Conservation (phyloP, 92 coral and sea anemone genomes). For the Siderastrea siderea region DNA sequence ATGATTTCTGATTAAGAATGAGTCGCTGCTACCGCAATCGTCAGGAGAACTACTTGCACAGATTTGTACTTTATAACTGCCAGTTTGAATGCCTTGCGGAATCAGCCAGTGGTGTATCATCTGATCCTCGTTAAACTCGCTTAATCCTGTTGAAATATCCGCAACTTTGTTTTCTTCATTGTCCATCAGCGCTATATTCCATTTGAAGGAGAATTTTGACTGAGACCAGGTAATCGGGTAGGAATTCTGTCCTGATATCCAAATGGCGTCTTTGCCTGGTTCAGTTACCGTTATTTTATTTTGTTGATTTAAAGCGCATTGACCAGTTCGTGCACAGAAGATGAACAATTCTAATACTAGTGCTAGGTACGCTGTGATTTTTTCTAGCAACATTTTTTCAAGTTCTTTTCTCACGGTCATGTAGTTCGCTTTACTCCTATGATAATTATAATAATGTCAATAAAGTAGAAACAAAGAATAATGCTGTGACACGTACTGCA, state of each 20-base stretch:
- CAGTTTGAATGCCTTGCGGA: constrained; percentile 52
- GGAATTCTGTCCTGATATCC: constrained; percentile 67
- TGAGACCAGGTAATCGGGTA: constrained; percentile 80
- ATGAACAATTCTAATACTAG: not conserved
- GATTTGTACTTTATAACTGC: constrained; percentile 62
- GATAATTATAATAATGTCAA: constrained; percentile 10
- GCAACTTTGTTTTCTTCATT: constrained; percentile 44
- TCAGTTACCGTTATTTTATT: constrained; percentile 59
- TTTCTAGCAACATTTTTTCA: constrained; percentile 18
- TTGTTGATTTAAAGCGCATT: not conserved
- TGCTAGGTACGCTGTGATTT: not conserved
- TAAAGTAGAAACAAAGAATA: not conserved
- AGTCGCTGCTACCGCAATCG: constrained; percentile 63
- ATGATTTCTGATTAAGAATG: constrained; percentile 54
- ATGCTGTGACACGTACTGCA: constrained; percentile 27
- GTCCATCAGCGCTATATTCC: constrained; percentile 74
- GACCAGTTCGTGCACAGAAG: not conserved
- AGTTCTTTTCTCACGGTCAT: not conserved
- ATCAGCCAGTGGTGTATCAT: constrained; percentile 77
- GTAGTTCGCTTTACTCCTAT: not conserved
- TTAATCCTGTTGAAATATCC: constrained; percentile 67
- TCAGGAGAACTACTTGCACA: constrained; percentile 41
- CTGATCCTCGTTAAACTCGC: constrained; percentile 71
- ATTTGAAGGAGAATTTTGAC: constrained; percentile 65
- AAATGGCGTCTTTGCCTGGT: constrained; percentile 60